Conservation (phyloP, 2,113 vertebrate genomes). For the Pavo muticus region DNA sequence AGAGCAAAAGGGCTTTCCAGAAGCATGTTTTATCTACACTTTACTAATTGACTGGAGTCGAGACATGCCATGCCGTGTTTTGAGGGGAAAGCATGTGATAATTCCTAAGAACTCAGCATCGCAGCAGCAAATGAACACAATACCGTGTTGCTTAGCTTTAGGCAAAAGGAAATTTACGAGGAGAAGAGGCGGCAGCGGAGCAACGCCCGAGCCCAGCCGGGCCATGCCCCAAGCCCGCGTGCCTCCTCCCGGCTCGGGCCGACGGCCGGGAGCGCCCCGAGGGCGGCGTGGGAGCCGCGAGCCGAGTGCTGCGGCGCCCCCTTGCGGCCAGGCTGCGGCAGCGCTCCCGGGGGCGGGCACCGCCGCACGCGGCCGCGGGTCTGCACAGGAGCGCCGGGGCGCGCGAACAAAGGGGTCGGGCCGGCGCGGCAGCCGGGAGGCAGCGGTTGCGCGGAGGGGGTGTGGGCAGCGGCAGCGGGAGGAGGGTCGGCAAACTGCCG, state of each 20-base stretch:
- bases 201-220: background rate
- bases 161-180: background rate
- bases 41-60: background rate
- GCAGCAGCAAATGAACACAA: accelerated
- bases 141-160: background rate
- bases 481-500: slow-evolving; percentile 1
- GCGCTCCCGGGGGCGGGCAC: background rate
- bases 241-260: too few relatives aligned
- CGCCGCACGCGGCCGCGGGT: background rate
- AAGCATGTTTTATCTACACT: background rate
- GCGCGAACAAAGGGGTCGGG: background rate
- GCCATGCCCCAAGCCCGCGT: too few relatives aligned
- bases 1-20: background rate
- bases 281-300: too few relatives aligned
- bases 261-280: too few relatives aligned
- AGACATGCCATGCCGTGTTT: background rate
- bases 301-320: background rate
- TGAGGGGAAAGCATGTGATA: accelerated
- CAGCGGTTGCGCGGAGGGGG: too few relatives aligned
- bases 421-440: too few relatives aligned
- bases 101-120: accelerated
- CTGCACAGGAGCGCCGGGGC: too few relatives aligned
- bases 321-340: background rate
- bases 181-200: background rate
- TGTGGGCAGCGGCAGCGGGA: background rate